A percentile compares a stretch with the other conserved stretches of the same genome.
phyloP scores from a whole-genome alignment of 1,140 invertebrate genomes.

The fruit fly (Drosophila melanogaster) region Release_6_plus_ISO1_MT NT_033779.5:6096501-6097000 shows the following conservation, averaged over 20 bases:
- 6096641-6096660: too few species aligned
- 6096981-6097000: constrained; percentile 56
- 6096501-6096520: too few species aligned
- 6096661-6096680: background rate
- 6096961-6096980: constrained; percentile 33
- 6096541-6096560: too few species aligned
- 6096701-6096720: constrained; percentile 8
- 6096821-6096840: constrained; percentile 13
- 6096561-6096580: too few species aligned
- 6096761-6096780: constrained; percentile 21
- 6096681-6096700: background rate
- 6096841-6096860: constrained; percentile 28
- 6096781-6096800: constrained; percentile 27
- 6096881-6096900: constrained; percentile 45
- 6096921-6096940: constrained; percentile 13
- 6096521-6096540: too few species aligned
- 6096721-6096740: constrained; percentile 23
- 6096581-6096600: too few species aligned
- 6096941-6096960: constrained; percentile 36
- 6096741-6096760: background rate
- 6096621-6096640: too few species aligned
- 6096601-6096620: too few species aligned
- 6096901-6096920: constrained; percentile 23
- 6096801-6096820: constrained; percentile 21
- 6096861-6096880: constrained; percentile 38